phyloP scores from a whole-genome alignment of 2,797 vertebrate species.

The Chaetodon trifasciatus region DNA sequence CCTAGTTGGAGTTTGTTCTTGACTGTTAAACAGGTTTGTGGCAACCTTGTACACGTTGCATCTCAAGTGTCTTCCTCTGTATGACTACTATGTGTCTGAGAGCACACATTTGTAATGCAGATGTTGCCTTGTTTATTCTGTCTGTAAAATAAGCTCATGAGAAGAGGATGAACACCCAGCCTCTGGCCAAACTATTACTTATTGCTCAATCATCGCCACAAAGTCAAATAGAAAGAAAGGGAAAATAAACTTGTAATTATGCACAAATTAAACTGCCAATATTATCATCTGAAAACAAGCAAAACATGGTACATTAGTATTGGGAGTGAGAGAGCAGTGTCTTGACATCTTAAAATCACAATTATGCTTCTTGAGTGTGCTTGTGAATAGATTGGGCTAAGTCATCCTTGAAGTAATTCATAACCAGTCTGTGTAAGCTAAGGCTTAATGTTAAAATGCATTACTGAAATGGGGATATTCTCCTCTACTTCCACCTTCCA shows the following conservation, averaged over 20 bases:
- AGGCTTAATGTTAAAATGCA: slow-evolving; percentile 10
- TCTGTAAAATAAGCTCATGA: slow-evolving; percentile 37
- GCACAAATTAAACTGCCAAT: slow-evolving; percentile 24
- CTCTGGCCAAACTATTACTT: slow-evolving; percentile 22
- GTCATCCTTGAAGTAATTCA: not conserved
- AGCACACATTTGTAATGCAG: slow-evolving; percentile 47
- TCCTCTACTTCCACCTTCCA: not conserved
- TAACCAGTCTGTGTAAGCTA: not conserved
- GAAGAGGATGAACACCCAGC: slow-evolving; percentile 28
- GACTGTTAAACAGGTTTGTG: slow-evolving; percentile 39
- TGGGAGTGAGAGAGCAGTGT: not conserved
- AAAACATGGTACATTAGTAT: not conserved
- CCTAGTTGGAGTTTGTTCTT: slow-evolving; percentile 14
- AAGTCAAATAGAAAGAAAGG: not conserved
- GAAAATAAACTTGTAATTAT: not conserved
- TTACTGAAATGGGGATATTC: not conserved
- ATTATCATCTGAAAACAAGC: not conserved
- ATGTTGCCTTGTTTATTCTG: slow-evolving; percentile 47
- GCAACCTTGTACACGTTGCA: slow-evolving; percentile 38
- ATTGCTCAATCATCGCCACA: slow-evolving; percentile 9
- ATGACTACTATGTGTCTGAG: slow-evolving; percentile 20
- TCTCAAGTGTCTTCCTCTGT: slow-evolving; percentile 43
- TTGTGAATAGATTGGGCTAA: not conserved
- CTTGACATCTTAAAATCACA: slow-evolving; percentile 14
- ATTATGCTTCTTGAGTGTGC: slow-evolving; percentile 3